A percentile compares a stretch with the other conserved stretches of the same genome.
Evolutionary conservation across 1,140 invertebrate species (phyloP).

Genomic region (Laodelphax striatellus): DNA sequence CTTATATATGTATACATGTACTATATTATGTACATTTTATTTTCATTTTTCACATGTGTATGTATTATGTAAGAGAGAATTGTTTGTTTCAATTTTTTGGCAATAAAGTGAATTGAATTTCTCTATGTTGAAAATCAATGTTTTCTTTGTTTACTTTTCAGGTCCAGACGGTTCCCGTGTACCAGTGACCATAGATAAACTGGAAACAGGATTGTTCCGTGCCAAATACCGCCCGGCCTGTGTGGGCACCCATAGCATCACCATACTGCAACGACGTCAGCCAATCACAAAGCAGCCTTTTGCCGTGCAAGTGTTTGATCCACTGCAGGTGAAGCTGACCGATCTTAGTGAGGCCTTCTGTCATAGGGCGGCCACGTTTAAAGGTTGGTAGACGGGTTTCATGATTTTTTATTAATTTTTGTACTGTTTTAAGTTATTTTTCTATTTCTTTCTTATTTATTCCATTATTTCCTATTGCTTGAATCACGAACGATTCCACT

Average conservation of each 20-base stretch:
- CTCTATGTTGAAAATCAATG: not conserved
- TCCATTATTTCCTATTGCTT: too few relatives aligned
- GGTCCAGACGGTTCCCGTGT: conserved; percentile 46
- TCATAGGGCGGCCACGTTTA: conserved; percentile 68
- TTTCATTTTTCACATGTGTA: too few relatives aligned
- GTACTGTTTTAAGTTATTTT: conserved; percentile 1
- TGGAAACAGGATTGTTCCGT: conserved; percentile 37
- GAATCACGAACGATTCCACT: too few relatives aligned
- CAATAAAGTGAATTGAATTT: too few relatives aligned
- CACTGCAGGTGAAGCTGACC: conserved; percentile 61
- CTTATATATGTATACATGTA: too few relatives aligned
- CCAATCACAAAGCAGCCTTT: conserved; percentile 46
- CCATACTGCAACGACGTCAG: conserved; percentile 39
- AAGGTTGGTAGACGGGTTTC: conserved; percentile 38
- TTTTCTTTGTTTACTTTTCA: conserved; percentile 21
- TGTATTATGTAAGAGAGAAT: too few relatives aligned
- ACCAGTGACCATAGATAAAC: conserved; percentile 36
- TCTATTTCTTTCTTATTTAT: not conserved
- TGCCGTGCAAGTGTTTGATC: conserved; percentile 77
- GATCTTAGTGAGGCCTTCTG: conserved; percentile 70
- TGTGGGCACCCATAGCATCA: conserved; percentile 49
- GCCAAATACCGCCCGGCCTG: conserved; percentile 43
- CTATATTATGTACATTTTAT: too few relatives aligned
- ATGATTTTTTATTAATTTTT: not conserved
- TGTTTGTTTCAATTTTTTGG: too few relatives aligned